Evolutionary conservation across 1,140 invertebrate species (phyloP).

Genomic region (Bemisia tabaci): DNA sequence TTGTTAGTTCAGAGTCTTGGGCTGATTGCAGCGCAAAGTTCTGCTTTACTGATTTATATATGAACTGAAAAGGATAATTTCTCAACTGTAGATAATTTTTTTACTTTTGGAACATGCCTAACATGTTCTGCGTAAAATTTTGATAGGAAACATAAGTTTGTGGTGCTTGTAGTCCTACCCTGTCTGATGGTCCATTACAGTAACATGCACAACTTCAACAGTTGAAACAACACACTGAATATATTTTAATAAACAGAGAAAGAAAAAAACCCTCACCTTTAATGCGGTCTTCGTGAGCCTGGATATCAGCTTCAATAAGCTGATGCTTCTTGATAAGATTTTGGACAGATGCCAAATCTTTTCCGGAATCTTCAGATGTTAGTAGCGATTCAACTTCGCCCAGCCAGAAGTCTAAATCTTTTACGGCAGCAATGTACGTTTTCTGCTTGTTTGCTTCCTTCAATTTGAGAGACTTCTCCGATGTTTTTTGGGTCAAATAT

Average conservation of each 20-base stretch:
- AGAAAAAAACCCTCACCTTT: conserved; percentile 41
- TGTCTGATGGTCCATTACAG: no score
- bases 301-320: conserved; percentile 92
- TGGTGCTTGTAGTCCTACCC: no score
- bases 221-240: no score
- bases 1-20: no score
- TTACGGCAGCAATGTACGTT: conserved; percentile 97
- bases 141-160: no score
- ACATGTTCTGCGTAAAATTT: no score
- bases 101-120: no score
- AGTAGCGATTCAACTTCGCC: conserved; percentile 95
- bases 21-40: no score
- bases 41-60: no score
- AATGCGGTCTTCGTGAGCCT: conserved; percentile 90
- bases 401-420: conserved; percentile 99
- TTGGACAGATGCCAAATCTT: conserved; percentile 97
- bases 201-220: no score
- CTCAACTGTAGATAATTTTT: no score
- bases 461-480: conserved; percentile 92
- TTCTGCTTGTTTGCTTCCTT: conserved; percentile 98
- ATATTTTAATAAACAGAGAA: neutral
- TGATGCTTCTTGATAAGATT: conserved; percentile 99
- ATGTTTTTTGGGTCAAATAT: conserved; percentile 91
- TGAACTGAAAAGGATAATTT: no score
- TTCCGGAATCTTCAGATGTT: conserved; percentile 93